Evolutionary conservation across 2,113 vertebrate genomes (phyloP).

Genomic region (Bufo bufo): DNA sequence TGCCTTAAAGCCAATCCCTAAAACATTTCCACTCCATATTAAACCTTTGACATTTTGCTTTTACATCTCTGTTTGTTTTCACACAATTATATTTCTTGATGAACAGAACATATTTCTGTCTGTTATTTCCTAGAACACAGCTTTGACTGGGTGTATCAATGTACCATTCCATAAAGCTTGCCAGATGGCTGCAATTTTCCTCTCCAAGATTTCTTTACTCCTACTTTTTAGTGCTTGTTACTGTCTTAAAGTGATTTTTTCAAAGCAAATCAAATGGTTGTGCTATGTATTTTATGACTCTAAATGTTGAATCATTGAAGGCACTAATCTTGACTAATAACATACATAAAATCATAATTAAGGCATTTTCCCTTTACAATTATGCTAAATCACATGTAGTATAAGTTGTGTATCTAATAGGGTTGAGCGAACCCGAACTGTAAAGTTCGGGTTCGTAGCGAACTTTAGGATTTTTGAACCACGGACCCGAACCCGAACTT

Average conservation of each 20-base stretch:
- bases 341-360: too few species aligned
- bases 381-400: too few species aligned
- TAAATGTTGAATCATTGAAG: too few species aligned
- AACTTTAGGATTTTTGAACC: too few species aligned
- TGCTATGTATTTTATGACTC: not conserved
- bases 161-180: slow-evolving; percentile 33
- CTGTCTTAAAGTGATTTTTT: not conserved
- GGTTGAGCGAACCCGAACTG: too few species aligned
- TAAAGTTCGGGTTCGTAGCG: too few species aligned
- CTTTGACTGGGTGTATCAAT: slow-evolving; percentile 36
- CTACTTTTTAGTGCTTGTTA: not conserved
- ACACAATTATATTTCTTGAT: slow-evolving; percentile 47
- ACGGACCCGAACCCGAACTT: too few species aligned
- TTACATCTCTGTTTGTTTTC: slow-evolving; percentile 37
- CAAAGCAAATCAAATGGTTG: not conserved
- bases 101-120: slow-evolving; percentile 31
- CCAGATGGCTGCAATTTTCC: slow-evolving; percentile 7
- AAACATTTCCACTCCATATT: slow-evolving; percentile 9
- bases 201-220: slow-evolving; percentile 14
- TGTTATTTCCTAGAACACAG: slow-evolving; percentile 33
- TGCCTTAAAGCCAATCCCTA: slow-evolving; percentile 19
- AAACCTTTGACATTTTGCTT: slow-evolving; percentile 42
- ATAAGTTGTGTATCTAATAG: too few species aligned
- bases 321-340: too few species aligned
- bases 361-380: too few species aligned